phyloP scores from a whole-genome alignment of 2,113 vertebrate species.

The Hydropotes inermis region DNA sequence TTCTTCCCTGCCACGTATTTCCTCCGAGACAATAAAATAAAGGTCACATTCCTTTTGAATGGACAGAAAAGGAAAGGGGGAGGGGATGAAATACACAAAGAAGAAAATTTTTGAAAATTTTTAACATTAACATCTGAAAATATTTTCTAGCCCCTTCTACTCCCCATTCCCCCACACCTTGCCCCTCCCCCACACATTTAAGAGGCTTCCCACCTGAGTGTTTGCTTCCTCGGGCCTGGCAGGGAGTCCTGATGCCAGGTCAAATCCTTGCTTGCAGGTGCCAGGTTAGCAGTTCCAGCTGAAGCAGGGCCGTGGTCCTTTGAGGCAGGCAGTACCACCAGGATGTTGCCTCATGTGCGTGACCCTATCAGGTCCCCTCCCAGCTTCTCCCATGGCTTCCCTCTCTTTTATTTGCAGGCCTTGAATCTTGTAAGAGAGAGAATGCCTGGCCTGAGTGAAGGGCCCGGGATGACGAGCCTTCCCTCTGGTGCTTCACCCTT shows the following conservation, averaged over 20 bases:
- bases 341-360: neutral
- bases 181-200: neutral
- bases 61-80: neutral
- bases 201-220: accelerated
- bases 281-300: neutral
- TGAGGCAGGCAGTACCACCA: neutral
- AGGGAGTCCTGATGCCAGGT: too few relatives aligned
- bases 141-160: neutral
- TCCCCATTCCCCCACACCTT: neutral
- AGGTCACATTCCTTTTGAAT: neutral
- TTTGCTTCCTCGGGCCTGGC: neutral
- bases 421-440: neutral
- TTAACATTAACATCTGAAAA: neutral
- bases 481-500: neutral
- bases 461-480: accelerated
- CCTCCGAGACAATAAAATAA: neutral
- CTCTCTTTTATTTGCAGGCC: neutral
- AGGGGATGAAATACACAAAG: neutral
- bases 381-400: accelerated
- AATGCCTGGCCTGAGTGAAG: neutral
- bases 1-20: neutral
- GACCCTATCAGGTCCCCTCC: neutral
- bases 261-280: neutral
- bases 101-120: neutral
- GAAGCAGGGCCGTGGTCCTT: neutral